Percentiles rank a stretch among this genome's conserved stretches.
Evolutionary conservation across 1,140 invertebrate species (phyloP).

Genomic region (Neocloeon triangulifer): DNA sequence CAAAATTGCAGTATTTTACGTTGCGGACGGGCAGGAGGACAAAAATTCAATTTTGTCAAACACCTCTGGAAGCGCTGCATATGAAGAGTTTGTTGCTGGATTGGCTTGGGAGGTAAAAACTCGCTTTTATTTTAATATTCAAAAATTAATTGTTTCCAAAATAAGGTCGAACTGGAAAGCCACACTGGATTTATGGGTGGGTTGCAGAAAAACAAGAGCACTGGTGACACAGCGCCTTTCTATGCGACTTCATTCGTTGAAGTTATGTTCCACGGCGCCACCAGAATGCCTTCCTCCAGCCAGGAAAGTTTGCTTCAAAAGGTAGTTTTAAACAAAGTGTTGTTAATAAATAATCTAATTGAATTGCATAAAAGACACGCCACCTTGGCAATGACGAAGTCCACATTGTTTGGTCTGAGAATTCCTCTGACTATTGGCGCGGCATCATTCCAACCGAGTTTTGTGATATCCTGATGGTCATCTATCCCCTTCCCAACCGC

Average conservation of each 20-base stretch:
- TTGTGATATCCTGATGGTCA: conserved; percentile 93
- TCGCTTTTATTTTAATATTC: conserved; percentile 2
- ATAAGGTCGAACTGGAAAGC: conserved; percentile 68
- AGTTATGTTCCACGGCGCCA: conserved; percentile 90
- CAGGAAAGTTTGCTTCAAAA: conserved; percentile 77
- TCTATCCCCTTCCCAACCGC: conserved; percentile 74
- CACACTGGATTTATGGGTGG: conserved; percentile 95
- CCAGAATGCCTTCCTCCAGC: conserved; percentile 69
- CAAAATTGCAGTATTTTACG: conserved; percentile 98
- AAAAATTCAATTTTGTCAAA: conserved; percentile 78
- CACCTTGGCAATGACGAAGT: conserved; percentile 98
- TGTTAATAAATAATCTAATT: no score
- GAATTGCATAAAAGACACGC: conserved; percentile 39
- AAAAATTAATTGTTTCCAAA: no score
- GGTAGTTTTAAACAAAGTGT: no score
- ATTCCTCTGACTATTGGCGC: conserved; percentile 79
- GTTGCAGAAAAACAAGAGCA: conserved; percentile 70
- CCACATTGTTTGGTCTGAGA: conserved; percentile 98
- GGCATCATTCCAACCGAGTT: conserved; percentile 98
- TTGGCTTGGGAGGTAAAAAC: conserved; percentile 75
- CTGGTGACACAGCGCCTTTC: conserved; percentile 84
- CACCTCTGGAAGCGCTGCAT: conserved; percentile 64
- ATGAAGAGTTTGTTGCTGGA: conserved; percentile 84
- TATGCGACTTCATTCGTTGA: conserved; percentile 81
- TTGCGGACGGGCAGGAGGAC: conserved; percentile 89